Percentiles rank a stretch among this genome's conserved stretches.
phyloP scores from a whole-genome alignment of 1,140 invertebrate species.

The Paraescarpia echinospica region DNA sequence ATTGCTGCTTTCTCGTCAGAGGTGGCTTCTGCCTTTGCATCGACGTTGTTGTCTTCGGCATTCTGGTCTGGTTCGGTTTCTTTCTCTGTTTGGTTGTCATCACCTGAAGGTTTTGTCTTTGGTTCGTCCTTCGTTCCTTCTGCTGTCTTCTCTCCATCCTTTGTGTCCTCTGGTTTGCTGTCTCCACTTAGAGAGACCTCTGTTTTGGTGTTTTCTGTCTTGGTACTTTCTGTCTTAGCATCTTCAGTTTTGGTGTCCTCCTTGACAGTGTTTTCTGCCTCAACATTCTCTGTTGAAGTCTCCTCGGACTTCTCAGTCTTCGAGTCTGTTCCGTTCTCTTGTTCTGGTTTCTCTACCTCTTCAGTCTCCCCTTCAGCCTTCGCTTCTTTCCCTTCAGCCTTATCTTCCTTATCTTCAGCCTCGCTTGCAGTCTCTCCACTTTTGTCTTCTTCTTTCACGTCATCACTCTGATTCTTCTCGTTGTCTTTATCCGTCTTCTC shows the following conservation, averaged over 20 bases:
- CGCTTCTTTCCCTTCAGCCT: background rate
- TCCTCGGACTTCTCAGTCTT: conserved; percentile 1
- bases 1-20: background rate
- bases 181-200: background rate
- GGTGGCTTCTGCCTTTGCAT: conserved; percentile 28
- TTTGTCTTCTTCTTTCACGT: conserved; percentile 22
- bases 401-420: conserved; percentile 18
- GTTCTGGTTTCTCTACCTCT: background rate
- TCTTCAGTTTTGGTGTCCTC: conserved; percentile 10
- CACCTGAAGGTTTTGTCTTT: background rate
- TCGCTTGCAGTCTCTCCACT: conserved; percentile 23
- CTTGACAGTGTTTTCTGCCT: background rate
- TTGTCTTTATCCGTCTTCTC: conserved; percentile 25
- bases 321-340: background rate
- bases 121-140: conserved; percentile 28
- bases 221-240: background rate
- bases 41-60: conserved; percentile 14
- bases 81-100: conserved; percentile 16
- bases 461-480: conserved; percentile 23
- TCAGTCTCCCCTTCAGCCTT: background rate
- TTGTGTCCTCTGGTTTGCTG: background rate
- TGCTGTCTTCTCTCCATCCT: conserved; percentile 14
- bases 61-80: conserved; percentile 25
- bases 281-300: background rate
- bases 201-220: background rate